These are phyloP conservation scores for Heliopora coerulea DNA, from an alignment of 92 coral and sea anemone genomes.

Conservation along the genomic window DNA sequence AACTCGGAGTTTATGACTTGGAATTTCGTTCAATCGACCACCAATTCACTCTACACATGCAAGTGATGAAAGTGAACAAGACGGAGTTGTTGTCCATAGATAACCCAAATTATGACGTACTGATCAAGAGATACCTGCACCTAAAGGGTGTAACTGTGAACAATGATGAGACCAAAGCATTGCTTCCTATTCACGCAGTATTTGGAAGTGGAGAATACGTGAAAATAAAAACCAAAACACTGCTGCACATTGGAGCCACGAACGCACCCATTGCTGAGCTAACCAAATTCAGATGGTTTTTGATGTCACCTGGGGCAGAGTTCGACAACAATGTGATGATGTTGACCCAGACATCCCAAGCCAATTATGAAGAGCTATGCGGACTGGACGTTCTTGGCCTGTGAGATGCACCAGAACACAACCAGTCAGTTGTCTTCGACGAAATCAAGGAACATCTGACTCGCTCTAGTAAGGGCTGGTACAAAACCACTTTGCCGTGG, in stretches of 20 bases:
- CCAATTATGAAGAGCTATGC: conserved; percentile 43
- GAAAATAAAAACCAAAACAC: conserved; percentile 39
- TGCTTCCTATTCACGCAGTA: conserved; percentile 39
- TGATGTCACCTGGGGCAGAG: conserved; percentile 8
- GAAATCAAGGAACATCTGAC: conserved; percentile 42
- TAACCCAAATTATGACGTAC: conserved; percentile 49
- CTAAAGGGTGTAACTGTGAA: conserved; percentile 42
- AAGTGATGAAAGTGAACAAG: conserved; percentile 53
- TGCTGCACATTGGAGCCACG: conserved; percentile 33
- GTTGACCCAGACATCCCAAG: no score
- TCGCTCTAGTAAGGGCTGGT: conserved; percentile 52
- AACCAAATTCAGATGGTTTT: no score
- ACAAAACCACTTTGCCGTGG: conserved; percentile 51
- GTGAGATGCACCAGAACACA: conserved; percentile 40
- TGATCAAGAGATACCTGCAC: conserved; percentile 43
- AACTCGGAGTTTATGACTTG: conserved; percentile 45
- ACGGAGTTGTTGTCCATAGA: conserved; percentile 52
- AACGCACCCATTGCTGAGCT: no score
- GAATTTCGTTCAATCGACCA: no score
- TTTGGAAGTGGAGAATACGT: conserved; percentile 56
- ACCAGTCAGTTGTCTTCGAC: conserved; percentile 34
- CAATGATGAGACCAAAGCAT: conserved; percentile 35
- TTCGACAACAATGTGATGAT: no score
- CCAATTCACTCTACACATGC: conserved; percentile 45
- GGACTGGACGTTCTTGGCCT: conserved; percentile 47